Conservation (phyloP, 2,888 invertebrate species). For the Vesta saturnalis region DNA sequence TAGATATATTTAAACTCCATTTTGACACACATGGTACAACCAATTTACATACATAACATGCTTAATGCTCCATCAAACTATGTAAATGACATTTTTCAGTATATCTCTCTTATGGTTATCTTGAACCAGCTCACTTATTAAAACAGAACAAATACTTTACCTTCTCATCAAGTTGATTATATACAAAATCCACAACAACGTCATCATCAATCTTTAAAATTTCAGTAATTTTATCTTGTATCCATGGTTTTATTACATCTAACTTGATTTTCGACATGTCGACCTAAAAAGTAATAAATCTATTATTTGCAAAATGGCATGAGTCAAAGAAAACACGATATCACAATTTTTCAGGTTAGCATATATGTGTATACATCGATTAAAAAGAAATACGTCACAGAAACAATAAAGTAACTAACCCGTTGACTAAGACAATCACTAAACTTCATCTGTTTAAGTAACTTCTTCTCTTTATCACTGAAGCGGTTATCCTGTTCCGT, state of each 20-base stretch:
- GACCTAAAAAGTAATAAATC: no score
- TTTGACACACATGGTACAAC: no score
- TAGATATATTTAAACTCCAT: no score
- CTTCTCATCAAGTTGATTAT: conserved; percentile 97
- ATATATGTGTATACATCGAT: not conserved
- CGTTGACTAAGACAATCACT: conserved; percentile 92
- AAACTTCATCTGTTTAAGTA: conserved; percentile 99
- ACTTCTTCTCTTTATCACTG: conserved; percentile 99
- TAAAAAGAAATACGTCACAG: not conserved
- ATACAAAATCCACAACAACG: conserved; percentile 98
- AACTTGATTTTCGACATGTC: conserved; percentile 99
- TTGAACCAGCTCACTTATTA: no score
- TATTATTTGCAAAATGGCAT: no score
- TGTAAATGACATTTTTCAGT: conserved; percentile 26
- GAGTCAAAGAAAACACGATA: no score
- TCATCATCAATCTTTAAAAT: conserved; percentile 98
- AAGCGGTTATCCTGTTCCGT: conserved; percentile 99
- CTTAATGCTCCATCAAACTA: no score
- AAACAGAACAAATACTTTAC: conserved; percentile 63
- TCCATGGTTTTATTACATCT: conserved; percentile 99
- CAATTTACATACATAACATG: no score
- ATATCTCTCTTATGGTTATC: conserved; percentile 65
- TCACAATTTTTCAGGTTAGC: no score
- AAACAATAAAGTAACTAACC: conserved; percentile 65
- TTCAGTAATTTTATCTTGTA: conserved; percentile 95